Evolutionary conservation across 2,888 invertebrate species (phyloP).

Genomic region (Hydrotaea cyrtoneurina): DNA sequence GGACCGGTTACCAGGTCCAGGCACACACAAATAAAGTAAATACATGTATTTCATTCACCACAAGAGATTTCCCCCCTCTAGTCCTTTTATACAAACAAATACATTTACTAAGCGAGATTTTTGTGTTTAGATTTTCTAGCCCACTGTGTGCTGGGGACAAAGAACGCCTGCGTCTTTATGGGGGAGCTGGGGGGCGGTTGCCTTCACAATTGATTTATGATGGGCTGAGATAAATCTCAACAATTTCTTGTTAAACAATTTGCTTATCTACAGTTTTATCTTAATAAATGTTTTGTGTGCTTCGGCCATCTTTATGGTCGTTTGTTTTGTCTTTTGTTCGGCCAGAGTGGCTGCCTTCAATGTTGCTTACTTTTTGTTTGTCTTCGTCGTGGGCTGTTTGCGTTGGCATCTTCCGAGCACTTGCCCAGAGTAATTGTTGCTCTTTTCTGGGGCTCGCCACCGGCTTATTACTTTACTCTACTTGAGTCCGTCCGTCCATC

Average conservation of each 20-base stretch:
- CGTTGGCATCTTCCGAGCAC: neutral
- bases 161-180: too few species aligned
- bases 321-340: neutral
- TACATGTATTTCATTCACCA: too few species aligned
- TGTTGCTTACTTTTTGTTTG: neutral
- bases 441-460: neutral
- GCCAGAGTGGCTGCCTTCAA: neutral
- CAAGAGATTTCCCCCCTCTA: too few species aligned
- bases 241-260: constrained; percentile 43
- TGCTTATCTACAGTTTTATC: constrained; percentile 37
- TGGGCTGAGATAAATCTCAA: constrained; percentile 16
- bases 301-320: constrained; percentile 13
- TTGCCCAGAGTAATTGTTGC: neutral
- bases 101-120: too few species aligned
- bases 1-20: too few species aligned
- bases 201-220: constrained; percentile 27
- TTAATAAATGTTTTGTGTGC: neutral
- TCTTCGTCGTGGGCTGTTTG: neutral
- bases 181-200: too few species aligned
- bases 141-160: too few species aligned
- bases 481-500: neutral
- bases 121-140: too few species aligned
- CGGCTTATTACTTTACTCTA: too few species aligned
- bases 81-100: too few species aligned
- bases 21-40: too few species aligned